Evolutionary conservation across 1,140 invertebrate genomes (phyloP).

Genomic region (Cherax destructor): DNA sequence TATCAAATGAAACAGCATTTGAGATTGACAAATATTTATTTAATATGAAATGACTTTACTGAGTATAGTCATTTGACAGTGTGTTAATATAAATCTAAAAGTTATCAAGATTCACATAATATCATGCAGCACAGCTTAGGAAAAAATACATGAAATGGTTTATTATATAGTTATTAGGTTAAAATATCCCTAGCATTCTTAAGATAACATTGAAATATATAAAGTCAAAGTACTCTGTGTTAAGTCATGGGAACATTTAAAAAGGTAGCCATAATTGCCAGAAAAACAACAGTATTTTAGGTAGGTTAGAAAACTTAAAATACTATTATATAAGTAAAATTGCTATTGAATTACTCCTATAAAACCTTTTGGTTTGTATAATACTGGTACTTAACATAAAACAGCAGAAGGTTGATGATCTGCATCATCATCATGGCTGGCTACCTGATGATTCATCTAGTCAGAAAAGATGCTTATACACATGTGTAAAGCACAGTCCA

Average conservation of each 20-base stretch:
- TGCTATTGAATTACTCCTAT: neutral
- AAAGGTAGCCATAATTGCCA: neutral
- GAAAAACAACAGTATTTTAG: neutral
- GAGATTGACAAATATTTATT: neutral
- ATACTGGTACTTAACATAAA: neutral
- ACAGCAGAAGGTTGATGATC: neutral
- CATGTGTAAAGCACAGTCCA: slow-evolving; percentile 11
- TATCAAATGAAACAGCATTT: neutral
- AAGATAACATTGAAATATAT: no score
- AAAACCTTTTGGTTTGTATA: neutral
- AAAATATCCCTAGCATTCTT: no score
- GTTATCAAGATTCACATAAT: neutral
- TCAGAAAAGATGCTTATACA: slow-evolving; percentile 14
- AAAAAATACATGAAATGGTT: no score
- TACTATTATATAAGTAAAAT: neutral
- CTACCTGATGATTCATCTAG: slow-evolving; percentile 46
- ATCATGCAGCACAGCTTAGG: neutral
- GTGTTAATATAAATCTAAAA: neutral
- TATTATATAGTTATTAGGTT: no score
- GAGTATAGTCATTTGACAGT: no score
- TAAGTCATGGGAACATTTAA: neutral
- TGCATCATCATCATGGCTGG: neutral
- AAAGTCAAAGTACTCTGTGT: no score
- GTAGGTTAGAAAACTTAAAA: neutral
- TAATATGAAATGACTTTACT: no score